Evolutionary conservation across 2,888 invertebrate genomes (phyloP).

Genomic region (Rhaphigaster nebulosa): DNA sequence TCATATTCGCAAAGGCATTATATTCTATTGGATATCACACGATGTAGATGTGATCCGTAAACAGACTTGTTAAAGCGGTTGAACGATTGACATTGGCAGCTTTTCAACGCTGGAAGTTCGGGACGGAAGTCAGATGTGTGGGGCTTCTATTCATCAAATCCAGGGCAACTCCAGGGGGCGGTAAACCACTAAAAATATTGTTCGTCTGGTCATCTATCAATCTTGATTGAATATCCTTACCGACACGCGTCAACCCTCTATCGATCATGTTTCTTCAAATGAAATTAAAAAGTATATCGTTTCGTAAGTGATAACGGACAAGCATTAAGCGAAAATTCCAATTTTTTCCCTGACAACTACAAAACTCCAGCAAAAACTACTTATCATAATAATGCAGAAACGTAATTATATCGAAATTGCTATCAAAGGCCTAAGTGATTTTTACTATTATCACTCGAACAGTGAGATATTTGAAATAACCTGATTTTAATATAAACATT

Average conservation of each 20-base stretch:
- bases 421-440: too few relatives aligned
- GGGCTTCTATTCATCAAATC: background rate
- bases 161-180: background rate
- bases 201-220: background rate
- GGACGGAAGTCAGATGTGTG: conserved; percentile 4
- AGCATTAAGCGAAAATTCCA: background rate
- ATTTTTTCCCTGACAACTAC: background rate
- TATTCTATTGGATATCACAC: background rate
- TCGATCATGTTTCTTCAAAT: background rate
- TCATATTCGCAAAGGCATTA: background rate
- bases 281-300: background rate
- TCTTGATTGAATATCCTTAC: background rate
- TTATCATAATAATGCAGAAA: background rate
- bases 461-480: too few relatives aligned
- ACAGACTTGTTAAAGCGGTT: background rate
- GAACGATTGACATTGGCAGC: background rate
- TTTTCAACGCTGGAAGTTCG: background rate
- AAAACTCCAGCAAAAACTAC: too few relatives aligned
- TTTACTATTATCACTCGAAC: too few relatives aligned
- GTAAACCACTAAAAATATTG: background rate
- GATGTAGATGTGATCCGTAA: background rate
- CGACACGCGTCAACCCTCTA: background rate
- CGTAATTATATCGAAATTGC: too few relatives aligned
- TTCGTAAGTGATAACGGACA: background rate
- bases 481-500: too few relatives aligned